These are phyloP conservation scores for Pristionchus exspectatus DNA, from an alignment of 2,888 invertebrate species.

Conservation along the genomic window DNA sequence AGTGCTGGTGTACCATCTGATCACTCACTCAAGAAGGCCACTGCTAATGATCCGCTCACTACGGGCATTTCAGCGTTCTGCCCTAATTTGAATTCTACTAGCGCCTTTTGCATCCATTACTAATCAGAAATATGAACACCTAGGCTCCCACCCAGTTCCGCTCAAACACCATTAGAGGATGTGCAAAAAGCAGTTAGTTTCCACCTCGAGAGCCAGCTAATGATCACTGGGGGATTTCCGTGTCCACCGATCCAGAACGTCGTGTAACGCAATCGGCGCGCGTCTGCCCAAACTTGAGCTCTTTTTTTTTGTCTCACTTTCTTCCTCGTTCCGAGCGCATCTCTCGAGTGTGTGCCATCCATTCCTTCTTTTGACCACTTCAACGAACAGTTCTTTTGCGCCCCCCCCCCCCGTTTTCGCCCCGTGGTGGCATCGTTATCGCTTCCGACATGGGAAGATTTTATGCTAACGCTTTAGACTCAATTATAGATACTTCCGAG, in stretches of 20 bases:
- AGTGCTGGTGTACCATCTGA: conserved; percentile 3
- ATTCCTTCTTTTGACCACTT: conserved; percentile 5
- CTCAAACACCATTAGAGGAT: too few species aligned
- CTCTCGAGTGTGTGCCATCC: background rate
- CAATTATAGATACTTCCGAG: too few species aligned
- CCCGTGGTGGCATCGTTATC: background rate
- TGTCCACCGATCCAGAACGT: background rate
- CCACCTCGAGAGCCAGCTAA: background rate
- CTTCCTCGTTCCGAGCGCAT: background rate
- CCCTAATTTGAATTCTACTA: too few species aligned
- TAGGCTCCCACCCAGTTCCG: too few species aligned
- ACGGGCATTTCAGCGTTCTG: too few species aligned
- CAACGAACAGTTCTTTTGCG: background rate
- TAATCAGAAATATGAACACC: too few species aligned
- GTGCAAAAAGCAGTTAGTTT: too few species aligned
- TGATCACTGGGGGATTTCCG: background rate
- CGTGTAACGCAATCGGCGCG: conserved; percentile 15
- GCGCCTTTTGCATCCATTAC: too few species aligned
- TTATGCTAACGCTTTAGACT: too few species aligned
- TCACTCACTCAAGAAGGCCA: background rate
- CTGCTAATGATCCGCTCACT: background rate
- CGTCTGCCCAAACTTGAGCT: background rate
- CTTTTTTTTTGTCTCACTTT: background rate
- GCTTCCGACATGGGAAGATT: background rate
- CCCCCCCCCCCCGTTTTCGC: background rate